Evolutionary conservation across 2,888 invertebrate genomes (phyloP).

Genomic region (Micoletzkya japonica): DNA sequence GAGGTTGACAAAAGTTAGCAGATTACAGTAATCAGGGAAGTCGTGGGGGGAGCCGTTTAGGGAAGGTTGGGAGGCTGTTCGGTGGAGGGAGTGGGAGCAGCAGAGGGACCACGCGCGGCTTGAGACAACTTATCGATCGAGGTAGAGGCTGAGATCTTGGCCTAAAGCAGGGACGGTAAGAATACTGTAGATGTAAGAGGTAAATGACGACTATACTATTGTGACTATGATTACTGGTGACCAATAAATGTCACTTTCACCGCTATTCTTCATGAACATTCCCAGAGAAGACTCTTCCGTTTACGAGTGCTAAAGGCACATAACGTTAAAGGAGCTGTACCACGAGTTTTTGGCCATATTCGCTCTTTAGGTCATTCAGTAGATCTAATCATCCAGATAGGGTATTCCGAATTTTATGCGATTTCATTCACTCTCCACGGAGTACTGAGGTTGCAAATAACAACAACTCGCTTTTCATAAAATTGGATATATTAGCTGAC

Average conservation of each 20-base stretch:
- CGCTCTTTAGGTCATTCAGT: no score
- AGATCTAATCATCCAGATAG: no score
- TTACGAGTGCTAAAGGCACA: no score
- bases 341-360: no score
- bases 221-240: no score
- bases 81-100: constrained; percentile 29
- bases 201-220: constrained; percentile 6
- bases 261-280: background rate
- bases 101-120: constrained; percentile 37
- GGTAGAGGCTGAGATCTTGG: constrained; percentile 63
- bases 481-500: no score
- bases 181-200: background rate
- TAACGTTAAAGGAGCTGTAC: no score
- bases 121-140: constrained; percentile 62
- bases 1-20: no score
- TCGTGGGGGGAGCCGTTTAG: constrained; percentile 4
- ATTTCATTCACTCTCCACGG: no score
- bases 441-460: no score
- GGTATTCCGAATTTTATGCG: no score
- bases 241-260: background rate
- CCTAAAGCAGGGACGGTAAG: constrained; percentile 40
- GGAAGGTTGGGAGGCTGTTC: constrained; percentile 26
- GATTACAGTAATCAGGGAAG: background rate
- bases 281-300: background rate
- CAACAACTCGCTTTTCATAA: no score